Base-by-base conservation (phyloP, 2,113 vertebrate species). In the Amphiprion percula region DNA sequence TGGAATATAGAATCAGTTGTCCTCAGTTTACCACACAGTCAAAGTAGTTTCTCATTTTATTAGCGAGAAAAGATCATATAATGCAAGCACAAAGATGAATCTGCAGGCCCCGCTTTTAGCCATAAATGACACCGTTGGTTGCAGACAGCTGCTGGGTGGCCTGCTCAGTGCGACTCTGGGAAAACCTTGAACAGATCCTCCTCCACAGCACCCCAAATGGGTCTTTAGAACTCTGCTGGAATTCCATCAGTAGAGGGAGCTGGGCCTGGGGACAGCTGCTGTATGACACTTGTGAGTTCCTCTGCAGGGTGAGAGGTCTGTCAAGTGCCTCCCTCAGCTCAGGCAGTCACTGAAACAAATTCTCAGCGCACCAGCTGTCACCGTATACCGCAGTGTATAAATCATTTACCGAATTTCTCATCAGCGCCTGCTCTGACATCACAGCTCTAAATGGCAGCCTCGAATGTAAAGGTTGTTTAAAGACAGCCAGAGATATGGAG, bases 301-400 rank as follows among this genome's bases (percentile, higher is more conserved):
- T 26, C 26, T 82, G 68, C 77, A 79, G 81, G 79, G 66, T 60
- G 62, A 87, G 68, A 77, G 83, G 82, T 88, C 67, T 90, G 77
- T 88, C 67, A 85, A 85, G 77, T 73, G 81, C 71, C 50, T 82
- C 81, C 62, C 84, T 68, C 44, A 49, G 60, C 68, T 77, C 49
- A 46, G 73, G 80, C 83, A 88, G 44, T 74, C 78, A 68, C 56
- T 80, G 75, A 88, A 89, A 89, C 73, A 80, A 71, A 86, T 78
- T 79, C 80, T 86, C 56, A 60, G 58, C 37, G 53, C 80, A 75
- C 89, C 82, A 89, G 75, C 82, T 90, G 86, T 82, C 86, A 54
- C 30, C 49, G 37, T 68, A 26, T 55, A 87, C 71, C 15, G 10
- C 21, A 19, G 24, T 54, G 55, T 55, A 67, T 61, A 67, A 72